Evolutionary conservation across 1,140 invertebrate species (phyloP).

Genomic region (Watersipora subatra): DNA sequence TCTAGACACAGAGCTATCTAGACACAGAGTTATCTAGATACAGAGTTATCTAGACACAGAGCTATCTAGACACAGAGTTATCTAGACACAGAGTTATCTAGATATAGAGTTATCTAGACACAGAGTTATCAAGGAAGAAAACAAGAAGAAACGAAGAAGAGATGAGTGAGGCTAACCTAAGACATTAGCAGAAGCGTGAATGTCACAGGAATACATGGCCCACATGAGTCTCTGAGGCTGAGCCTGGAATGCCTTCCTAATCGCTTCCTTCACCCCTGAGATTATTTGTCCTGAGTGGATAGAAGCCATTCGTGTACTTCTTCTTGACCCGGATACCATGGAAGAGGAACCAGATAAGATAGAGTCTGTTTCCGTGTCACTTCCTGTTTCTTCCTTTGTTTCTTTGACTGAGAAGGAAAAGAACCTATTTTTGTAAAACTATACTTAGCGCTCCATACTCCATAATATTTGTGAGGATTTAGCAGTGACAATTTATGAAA

Average conservation of each 20-base stretch:
- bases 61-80: no score
- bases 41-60: no score
- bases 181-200: constrained; percentile 78
- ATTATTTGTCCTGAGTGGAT: constrained; percentile 72
- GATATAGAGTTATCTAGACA: no score
- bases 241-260: constrained; percentile 70
- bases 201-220: constrained; percentile 90
- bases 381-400: background rate
- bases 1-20: no score
- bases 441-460: no score
- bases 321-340: background rate
- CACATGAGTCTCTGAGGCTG: constrained; percentile 81
- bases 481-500: no score
- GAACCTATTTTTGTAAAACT: no score
- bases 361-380: background rate
- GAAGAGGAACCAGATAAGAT: background rate
- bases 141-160: no score
- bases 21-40: no score
- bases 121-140: no score
- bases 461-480: no score
- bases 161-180: constrained; percentile 84
- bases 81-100: no score
- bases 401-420: background rate
- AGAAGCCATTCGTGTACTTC: constrained; percentile 15
- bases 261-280: constrained; percentile 75